Conservation (phyloP, 2,797 vertebrate genomes). For the Toxotes lorentzi region DNA sequence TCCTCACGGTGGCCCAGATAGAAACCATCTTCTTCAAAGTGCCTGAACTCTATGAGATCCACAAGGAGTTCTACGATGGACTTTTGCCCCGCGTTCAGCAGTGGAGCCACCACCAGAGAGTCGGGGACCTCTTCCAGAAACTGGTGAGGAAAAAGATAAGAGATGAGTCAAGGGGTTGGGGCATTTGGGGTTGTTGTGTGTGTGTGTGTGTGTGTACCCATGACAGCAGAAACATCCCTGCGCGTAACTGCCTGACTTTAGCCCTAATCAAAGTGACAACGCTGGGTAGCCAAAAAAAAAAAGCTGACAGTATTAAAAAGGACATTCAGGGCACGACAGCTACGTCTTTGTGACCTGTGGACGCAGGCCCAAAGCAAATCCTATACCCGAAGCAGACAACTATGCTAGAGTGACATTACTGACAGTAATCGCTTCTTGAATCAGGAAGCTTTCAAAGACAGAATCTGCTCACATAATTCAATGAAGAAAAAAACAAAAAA, state of each 20-base stretch:
- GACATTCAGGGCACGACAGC: conserved; percentile 18
- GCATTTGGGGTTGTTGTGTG: conserved; percentile 5
- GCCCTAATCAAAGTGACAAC: conserved; percentile 52
- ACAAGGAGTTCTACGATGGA: conserved; percentile 97
- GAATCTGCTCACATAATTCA: conserved; percentile 29
- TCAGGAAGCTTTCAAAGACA: conserved; percentile 19
- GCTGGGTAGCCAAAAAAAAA: conserved; percentile 8
- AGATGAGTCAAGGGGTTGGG: not conserved
- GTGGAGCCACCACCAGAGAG: conserved; percentile 96
- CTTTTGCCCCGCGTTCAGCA: conserved; percentile 95
- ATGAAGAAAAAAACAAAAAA: conserved; percentile 31
- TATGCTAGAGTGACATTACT: conserved; percentile 13
- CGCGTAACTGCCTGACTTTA: conserved; percentile 30
- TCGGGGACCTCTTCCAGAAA: conserved; percentile 99
- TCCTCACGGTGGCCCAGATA: conserved; percentile 94
- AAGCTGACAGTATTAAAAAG: conserved; percentile 23
- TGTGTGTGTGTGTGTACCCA: not conserved
- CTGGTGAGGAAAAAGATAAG: conserved; percentile 84
- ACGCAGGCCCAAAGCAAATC: conserved; percentile 5
- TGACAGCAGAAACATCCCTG: conserved; percentile 18
- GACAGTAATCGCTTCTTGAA: conserved; percentile 30
- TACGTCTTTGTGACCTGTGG: conserved; percentile 14
- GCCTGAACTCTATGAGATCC: conserved; percentile 98
- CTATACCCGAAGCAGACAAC: too few relatives aligned
- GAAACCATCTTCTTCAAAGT: conserved; percentile 99